Base-by-base conservation (phyloP, 2,888 invertebrate genomes). In the Enoplolaimus lenunculus region DNA sequence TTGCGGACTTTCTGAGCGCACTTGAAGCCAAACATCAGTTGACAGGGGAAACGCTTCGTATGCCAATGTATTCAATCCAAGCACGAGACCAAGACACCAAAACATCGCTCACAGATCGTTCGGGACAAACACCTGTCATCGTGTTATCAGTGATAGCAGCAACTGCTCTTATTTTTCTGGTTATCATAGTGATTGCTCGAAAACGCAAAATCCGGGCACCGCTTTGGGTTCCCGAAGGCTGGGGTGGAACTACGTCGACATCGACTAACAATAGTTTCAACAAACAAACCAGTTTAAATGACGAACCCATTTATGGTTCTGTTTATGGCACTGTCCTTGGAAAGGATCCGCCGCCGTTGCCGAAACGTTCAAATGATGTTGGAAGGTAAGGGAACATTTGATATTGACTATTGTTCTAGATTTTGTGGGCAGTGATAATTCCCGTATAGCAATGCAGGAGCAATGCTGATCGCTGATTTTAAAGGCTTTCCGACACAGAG, bases 1-100 rank as follows among this genome's bases (percentile, higher is more conserved):
- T 78, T 2, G 77, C 76, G 28, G 72, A 74, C 1, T 75, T 72
- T 66, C 68, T 78, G 31, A 76, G 77, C 3, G 77, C 77, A 1
- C 71, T 75, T 7, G 73, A 73, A 2, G 75, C 76, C 28, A 77
- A 76, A 68, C 70, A 76, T 70, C 74, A 70, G 33, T 57, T 69
- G 45, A 35, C 34, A 57, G 60, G 45, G 2, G 60, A 69, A 31
- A n/a, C 33, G 1, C 57, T 72, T 28, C 71, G 72, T 57, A 69
- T 35, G 66, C 66, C 70, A 26, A 26, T 72, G n/a, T 72, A 72
- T 45, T 68, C 69, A 26, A 70, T 66, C 3, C 30, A 65, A 67
- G 64, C 64, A 31, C 34, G n/a, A 13, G 68, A 68, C 29, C 2
- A 68, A 29, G 67, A 34, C 31, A 13, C 2, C 33, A 34, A 34